Conservation (phyloP, 2,888 invertebrate genomes). For the Conops quadrifasciatus region DNA sequence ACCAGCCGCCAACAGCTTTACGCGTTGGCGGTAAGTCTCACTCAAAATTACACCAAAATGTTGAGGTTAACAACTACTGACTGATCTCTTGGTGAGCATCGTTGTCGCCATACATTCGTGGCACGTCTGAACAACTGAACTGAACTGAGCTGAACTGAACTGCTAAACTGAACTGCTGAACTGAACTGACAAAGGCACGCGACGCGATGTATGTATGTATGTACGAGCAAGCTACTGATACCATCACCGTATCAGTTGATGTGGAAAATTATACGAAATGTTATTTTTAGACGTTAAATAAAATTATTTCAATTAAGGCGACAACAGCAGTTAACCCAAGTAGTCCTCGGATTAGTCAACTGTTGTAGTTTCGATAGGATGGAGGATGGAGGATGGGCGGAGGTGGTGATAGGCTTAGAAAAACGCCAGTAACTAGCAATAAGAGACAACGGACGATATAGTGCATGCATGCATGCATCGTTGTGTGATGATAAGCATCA, state of each 20-base stretch:
- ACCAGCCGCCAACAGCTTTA: too few relatives aligned
- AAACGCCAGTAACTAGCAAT: not conserved
- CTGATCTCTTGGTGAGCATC: constrained; percentile 4
- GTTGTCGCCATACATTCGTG: not conserved
- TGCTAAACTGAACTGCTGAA: too few relatives aligned
- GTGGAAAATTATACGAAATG: constrained; percentile 21
- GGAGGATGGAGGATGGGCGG: not conserved
- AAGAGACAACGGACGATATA: too few relatives aligned
- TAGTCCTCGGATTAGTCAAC: not conserved
- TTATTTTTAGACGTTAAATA: constrained; percentile 33
- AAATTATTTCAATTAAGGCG: constrained; percentile 26
- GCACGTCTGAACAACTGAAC: not conserved
- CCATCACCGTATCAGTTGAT: not conserved
- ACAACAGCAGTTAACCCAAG: not conserved
- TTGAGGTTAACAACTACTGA: too few relatives aligned
- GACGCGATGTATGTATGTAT: not conserved
- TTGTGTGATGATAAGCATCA: too few relatives aligned
- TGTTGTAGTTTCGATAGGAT: not conserved
- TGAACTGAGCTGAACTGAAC: too few relatives aligned
- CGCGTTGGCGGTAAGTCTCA: too few relatives aligned
- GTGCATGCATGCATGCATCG: too few relatives aligned
- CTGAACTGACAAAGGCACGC: not conserved
- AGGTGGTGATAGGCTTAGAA: not conserved
- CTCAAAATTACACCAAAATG: too few relatives aligned
- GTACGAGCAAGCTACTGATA: constrained; percentile 11